phyloP scores from a whole-genome alignment of 2,797 vertebrate species.

The Triplophysa yarkandensis region DNA sequence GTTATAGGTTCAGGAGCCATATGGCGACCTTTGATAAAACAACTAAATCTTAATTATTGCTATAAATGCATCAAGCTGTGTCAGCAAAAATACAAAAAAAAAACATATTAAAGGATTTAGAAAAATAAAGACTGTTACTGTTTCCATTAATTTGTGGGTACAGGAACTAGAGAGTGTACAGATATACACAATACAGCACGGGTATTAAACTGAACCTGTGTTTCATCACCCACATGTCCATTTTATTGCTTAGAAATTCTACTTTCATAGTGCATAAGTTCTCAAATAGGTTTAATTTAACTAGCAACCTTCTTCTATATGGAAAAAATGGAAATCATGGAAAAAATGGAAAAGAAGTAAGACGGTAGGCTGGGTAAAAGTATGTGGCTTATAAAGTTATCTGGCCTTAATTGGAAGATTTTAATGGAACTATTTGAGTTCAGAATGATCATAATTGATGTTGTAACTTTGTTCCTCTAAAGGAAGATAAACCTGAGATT shows the following conservation, averaged over 20 bases:
- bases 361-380: no score
- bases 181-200: neutral
- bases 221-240: neutral
- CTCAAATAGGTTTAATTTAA: neutral
- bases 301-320: no score
- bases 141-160: neutral
- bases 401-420: neutral
- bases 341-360: no score
- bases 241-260: neutral
- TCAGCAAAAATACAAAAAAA: conserved; percentile 16
- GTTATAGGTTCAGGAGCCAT: conserved; percentile 54
- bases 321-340: no score
- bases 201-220: neutral
- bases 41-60: conserved; percentile 48
- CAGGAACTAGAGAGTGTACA: neutral
- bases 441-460: no score
- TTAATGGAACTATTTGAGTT: no score
- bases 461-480: no score
- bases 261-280: neutral
- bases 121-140: conserved; percentile 16
- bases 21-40: conserved; percentile 51
- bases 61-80: conserved; percentile 41
- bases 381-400: neutral
- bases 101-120: conserved; percentile 19
- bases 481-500: no score